Percentiles rank a stretch among this genome's conserved stretches.
Conservation (phyloP, 30 jellyfish, hydroid and myxozoan genomes). For the Aurelia coerulea region DNA sequence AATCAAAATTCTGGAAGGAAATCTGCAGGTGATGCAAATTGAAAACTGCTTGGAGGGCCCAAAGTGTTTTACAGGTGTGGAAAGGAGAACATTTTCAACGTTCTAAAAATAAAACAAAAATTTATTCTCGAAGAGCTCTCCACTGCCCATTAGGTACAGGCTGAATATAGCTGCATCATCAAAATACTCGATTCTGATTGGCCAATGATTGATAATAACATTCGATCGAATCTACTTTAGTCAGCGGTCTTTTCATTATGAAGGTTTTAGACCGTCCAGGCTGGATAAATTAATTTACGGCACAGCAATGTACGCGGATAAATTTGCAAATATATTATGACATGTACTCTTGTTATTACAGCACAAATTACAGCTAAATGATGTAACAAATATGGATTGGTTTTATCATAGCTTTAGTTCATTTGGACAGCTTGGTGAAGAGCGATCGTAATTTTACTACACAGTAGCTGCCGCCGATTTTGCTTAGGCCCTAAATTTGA, state of each 20-base stretch:
- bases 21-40: too few species aligned
- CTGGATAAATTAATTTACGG: conserved; percentile 50
- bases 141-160: conserved; percentile 23
- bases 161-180: conserved; percentile 52
- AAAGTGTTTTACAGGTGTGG: too few species aligned
- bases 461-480: conserved; percentile 7
- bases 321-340: background rate
- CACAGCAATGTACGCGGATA: conserved; percentile 23
- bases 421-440: background rate
- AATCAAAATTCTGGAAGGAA: too few species aligned
- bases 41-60: too few species aligned
- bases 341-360: background rate
- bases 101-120: too few species aligned
- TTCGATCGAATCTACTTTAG: conserved; percentile 51
- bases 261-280: conserved; percentile 27
- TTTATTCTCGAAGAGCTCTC: too few species aligned
- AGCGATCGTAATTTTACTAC: conserved; percentile 1
- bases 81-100: too few species aligned
- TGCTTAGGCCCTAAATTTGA: conserved; percentile 8
- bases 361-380: background rate
- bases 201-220: conserved; percentile 44
- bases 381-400: conserved; percentile 42
- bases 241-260: conserved; percentile 64
- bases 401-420: conserved; percentile 17
- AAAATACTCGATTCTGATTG: conserved; percentile 12